Evolutionary conservation across 2,888 invertebrate genomes (phyloP), one percentile per base, ranked within the genome.

Genomic region (Drosophila monieri): DNA sequence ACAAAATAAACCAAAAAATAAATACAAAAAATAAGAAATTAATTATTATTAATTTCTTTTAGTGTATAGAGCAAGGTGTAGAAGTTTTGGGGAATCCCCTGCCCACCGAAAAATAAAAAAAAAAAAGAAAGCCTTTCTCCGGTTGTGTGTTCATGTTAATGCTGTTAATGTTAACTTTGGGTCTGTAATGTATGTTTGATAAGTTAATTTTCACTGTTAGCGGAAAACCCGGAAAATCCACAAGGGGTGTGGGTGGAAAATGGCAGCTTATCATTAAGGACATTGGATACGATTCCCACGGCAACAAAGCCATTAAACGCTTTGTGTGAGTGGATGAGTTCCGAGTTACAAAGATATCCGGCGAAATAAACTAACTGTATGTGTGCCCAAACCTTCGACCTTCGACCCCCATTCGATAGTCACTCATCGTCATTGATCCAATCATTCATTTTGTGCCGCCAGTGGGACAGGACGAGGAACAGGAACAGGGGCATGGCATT

Each of bases 171-270:
- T 73, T 78, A 85, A 85, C 80, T 85, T 78, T 64, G 72, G 77
- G 68, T 74, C 65, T 73, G 79, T 80, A 83, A 83, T 84, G 86
- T 76, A 74, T 84, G 84, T 86, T 84, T 84, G 84, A 84, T 84
- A 84, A 85, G 86, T 84, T 85, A 75, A 84, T 85, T 84, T 84
- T 77, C 68, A 70, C 73, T 65, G 53, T 69, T 74, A 57, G 47
- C 12, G 23, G 64, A 25, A 23, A 41, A 12, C 14, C 21, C n/a
- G 15, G 37, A 48, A 53, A 52, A n/a, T 30, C 3, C 37, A 37
- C 27, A 27, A 9, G 27, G 27, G 27, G 18, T 12, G 32, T 32
- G 21, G 35, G 18, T 25, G n/a, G 21, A 44, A 46, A 56, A 14
- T 51, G 43, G 18, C 39, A 49, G 52, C 66, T 67, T 66, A 67